phyloP scores from a whole-genome alignment of 64 coral and sea anemone genomes.

The Acropora yongei region DNA sequence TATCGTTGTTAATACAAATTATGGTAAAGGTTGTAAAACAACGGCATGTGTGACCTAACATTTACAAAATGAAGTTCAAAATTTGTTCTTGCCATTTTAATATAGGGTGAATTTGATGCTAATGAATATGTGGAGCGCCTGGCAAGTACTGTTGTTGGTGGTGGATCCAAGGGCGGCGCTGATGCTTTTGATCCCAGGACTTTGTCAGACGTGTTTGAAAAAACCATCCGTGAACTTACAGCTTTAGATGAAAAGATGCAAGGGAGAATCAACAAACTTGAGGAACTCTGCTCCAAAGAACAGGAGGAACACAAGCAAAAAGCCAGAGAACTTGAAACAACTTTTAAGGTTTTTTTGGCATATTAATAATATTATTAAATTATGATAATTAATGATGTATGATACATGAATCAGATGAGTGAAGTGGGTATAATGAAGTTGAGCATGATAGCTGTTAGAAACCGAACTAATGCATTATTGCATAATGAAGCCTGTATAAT shows the following conservation, averaged over 20 bases:
- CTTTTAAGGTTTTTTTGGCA: slow-evolving; percentile 73
- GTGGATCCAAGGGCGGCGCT: slow-evolving; percentile 85
- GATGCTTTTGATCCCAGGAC: slow-evolving; percentile 91
- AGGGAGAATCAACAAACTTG: slow-evolving; percentile 95
- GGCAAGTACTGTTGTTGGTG: slow-evolving; percentile 93
- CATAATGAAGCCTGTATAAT: too few relatives aligned
- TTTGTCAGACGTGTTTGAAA: slow-evolving; percentile 87
- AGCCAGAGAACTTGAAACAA: slow-evolving; percentile 82
- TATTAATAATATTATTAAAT: too few relatives aligned
- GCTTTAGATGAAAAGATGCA: slow-evolving; percentile 93
- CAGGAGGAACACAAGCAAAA: slow-evolving; percentile 95
- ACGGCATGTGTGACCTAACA: not conserved
- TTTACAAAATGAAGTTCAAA: not conserved
- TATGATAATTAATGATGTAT: too few relatives aligned
- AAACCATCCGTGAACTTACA: slow-evolving; percentile 84
- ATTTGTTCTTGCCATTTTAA: not conserved
- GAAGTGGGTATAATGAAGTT: too few relatives aligned
- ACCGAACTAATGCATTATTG: too few relatives aligned
- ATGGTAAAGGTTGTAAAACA: too few relatives aligned
- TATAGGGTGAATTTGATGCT: slow-evolving; percentile 92
- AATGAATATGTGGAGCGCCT: slow-evolving; percentile 95
- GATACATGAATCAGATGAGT: too few relatives aligned
- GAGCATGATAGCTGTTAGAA: too few relatives aligned
- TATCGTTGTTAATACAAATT: too few relatives aligned
- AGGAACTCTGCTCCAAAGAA: slow-evolving; percentile 91